Evolutionary conservation across 2,888 invertebrate genomes (phyloP).

Genomic region (Leptinotarsa haldemani): DNA sequence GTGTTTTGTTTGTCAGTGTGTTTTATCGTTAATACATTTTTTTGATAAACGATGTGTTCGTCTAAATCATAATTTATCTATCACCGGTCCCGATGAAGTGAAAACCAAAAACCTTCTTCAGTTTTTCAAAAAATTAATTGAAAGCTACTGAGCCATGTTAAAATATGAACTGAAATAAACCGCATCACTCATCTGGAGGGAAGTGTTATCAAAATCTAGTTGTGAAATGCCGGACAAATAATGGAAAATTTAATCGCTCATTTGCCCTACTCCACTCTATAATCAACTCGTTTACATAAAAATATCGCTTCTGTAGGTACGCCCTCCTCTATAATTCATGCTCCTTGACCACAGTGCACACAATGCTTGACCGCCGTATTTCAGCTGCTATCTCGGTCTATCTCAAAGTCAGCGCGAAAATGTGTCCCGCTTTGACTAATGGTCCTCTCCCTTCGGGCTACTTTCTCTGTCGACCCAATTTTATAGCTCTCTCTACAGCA

Average conservation of each 20-base stretch:
- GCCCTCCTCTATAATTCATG: slow-evolving; percentile 1
- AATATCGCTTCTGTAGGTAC: background rate
- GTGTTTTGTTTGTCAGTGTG: too few relatives aligned
- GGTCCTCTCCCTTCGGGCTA: slow-evolving; percentile 42
- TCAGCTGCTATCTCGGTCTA: slow-evolving; percentile 47
- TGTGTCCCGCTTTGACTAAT: slow-evolving; percentile 51
- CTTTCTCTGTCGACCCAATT: slow-evolving; percentile 37
- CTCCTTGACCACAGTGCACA: background rate
- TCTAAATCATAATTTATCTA: too few relatives aligned
- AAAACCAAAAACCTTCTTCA: too few relatives aligned
- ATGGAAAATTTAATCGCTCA: background rate
- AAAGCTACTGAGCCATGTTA: too few relatives aligned
- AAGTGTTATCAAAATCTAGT: too few relatives aligned
- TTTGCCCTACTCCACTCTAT: background rate
- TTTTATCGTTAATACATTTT: too few relatives aligned
- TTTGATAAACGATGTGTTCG: too few relatives aligned
- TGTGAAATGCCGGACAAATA: too few relatives aligned
- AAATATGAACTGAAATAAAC: too few relatives aligned
- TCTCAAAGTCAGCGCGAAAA: slow-evolving; percentile 43
- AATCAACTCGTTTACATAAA: background rate
- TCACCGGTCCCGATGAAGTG: too few relatives aligned
- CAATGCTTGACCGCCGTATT: slow-evolving; percentile 44
- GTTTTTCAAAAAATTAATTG: too few relatives aligned
- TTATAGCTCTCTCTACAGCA: slow-evolving; percentile 45
- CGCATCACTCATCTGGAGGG: too few relatives aligned